A percentile compares a stretch with the other conserved stretches of the same genome.
Conservation (phyloP, 2,113 vertebrate species). For the Pseudopipra pipra region DNA sequence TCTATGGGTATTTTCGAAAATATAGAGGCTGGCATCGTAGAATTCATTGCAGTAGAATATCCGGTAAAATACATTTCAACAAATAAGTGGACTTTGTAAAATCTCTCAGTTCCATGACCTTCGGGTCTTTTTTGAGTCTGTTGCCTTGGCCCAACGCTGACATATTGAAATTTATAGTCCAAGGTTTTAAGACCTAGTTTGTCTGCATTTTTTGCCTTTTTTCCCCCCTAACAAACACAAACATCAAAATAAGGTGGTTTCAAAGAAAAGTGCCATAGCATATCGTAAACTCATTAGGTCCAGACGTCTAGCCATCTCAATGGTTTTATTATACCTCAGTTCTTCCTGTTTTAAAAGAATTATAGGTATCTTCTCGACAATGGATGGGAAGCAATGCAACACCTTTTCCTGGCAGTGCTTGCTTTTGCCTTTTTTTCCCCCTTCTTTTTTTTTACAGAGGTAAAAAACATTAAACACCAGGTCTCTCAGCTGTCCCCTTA, state of each 20-base stretch:
- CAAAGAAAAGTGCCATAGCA: constrained; percentile 88
- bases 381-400: constrained; percentile 83
- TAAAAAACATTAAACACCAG: constrained; percentile 7
- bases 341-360: constrained; percentile 98
- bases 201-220: constrained; percentile 84
- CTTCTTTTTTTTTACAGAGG: neutral
- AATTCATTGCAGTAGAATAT: neutral
- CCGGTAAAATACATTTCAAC: constrained; percentile 22
- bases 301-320: constrained; percentile 98
- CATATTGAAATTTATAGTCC: constrained; percentile 77
- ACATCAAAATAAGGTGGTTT: constrained; percentile 89
- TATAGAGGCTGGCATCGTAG: neutral
- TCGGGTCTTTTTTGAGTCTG: constrained; percentile 11
- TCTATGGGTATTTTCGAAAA: neutral
- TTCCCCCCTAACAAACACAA: constrained; percentile 85
- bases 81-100: neutral
- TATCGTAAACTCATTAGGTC: constrained; percentile 97
- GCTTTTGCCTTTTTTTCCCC: neutral
- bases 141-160: constrained; percentile 48
- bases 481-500: constrained; percentile 23
- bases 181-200: constrained; percentile 77
- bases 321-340: constrained; percentile 92
- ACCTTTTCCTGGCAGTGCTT: constrained; percentile 77
- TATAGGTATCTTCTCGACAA: constrained; percentile 83
- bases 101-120: constrained; percentile 15